Evolutionary conservation across 92 coral and sea anemone species (phyloP).

Genomic region (Epizoanthus stellaris): DNA sequence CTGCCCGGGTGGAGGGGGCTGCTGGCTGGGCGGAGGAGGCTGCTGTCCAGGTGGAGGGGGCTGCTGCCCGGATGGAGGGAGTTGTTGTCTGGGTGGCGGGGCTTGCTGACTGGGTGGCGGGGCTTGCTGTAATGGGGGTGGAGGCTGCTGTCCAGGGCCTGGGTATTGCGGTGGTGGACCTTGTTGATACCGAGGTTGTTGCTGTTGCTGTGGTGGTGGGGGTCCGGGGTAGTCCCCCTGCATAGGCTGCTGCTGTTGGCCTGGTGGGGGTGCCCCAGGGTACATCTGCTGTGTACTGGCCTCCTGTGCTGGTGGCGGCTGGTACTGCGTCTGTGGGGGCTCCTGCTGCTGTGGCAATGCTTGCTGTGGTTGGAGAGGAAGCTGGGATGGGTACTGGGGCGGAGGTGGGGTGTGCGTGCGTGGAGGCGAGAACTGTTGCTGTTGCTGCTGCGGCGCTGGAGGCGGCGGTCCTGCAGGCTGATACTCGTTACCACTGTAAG

Average conservation of each 20-base stretch:
- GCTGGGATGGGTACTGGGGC: slow-evolving; percentile 50
- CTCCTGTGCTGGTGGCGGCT: slow-evolving; percentile 63
- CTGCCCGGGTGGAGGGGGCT: slow-evolving; percentile 20
- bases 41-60: slow-evolving; percentile 36
- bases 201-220: slow-evolving; percentile 62
- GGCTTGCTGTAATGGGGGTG: slow-evolving; percentile 39
- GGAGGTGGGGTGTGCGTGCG: slow-evolving; percentile 57
- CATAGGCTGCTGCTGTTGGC: slow-evolving; percentile 49
- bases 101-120: slow-evolving; percentile 36
- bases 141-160: slow-evolving; percentile 34
- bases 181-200: slow-evolving; percentile 50
- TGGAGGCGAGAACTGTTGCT: slow-evolving; percentile 47
- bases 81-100: slow-evolving; percentile 16
- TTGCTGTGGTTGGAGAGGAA: slow-evolving; percentile 28
- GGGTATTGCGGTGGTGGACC: slow-evolving; percentile 49
- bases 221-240: slow-evolving; percentile 33
- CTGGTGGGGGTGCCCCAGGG: slow-evolving; percentile 40
- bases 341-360: slow-evolving; percentile 46
- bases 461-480: slow-evolving; percentile 31
- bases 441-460: slow-evolving; percentile 45
- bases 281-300: slow-evolving; percentile 38
- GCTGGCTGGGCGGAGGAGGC: slow-evolving; percentile 31
- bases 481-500: slow-evolving; percentile 31
- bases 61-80: slow-evolving; percentile 47
- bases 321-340: slow-evolving; percentile 59